Base-by-base conservation (phyloP, 2,888 invertebrate species). In the Drosophila ustulata region DNA sequence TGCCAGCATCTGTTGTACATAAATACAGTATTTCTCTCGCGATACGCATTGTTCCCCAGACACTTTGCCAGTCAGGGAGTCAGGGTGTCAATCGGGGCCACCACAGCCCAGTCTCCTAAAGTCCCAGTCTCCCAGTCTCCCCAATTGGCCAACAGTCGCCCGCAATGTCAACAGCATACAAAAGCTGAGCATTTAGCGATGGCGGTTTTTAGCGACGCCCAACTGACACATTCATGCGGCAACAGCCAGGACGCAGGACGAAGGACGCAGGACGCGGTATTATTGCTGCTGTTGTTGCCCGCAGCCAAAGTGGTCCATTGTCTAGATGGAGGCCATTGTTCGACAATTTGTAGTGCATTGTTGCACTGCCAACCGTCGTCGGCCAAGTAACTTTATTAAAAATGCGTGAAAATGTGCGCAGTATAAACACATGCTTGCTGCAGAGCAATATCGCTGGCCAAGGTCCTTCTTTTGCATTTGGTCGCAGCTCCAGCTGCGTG, bases 281-380 rank as follows among this genome's bases (percentile, higher is more conserved):
- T 34, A 3, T 34, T 3, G 34, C 4, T 34, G 34, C 9, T 11
- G 34, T 34, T 34, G 11, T 34, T 41, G 34, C 11, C 7, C n/a
- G 28, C 23, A 30, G 32, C 13, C 25, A 25, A 25, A 34, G 26
- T 23, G 39, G 13, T 56, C 69, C 49, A 75, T 82, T 79, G 79
- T 82, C 59, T 66, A 67, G 8, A 34, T 39, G n/a, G 63, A 18
- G 52, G 49, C 65, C 66, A 88, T 83, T 88, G 87, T 83, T 67
- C 63, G 43, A 61, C 79, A 83, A 83, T 83, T 88, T 83, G 83
- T 71, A 75, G 57, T 71, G 67, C 79, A 88, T 83, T 83, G 83
- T 83, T 81, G 71, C 75, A 72, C 9, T 43, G 43, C 8, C 39
- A 26, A 53, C 41, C 52, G 45, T 28, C 2, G 30, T 30, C 43